These are phyloP conservation scores for Jordanella pulchra DNA, from an alignment of 2,797 vertebrate genomes.

Conservation along the genomic window DNA sequence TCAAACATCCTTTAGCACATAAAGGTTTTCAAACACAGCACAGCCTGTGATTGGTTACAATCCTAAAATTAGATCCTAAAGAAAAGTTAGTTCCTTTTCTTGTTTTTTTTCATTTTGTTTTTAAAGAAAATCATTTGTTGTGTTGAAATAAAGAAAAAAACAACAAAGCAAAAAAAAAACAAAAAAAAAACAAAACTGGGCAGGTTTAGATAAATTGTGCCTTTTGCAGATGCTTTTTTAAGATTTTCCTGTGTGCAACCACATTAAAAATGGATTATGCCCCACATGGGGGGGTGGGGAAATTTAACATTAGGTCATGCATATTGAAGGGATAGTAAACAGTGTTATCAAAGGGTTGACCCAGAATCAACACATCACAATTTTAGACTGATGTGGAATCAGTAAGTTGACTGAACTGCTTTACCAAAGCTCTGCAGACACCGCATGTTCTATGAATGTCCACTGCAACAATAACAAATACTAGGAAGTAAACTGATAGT, in stretches of 20 bases:
- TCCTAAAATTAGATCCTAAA: slow-evolving; percentile 28
- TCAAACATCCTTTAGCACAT: background rate
- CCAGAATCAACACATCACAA: slow-evolving; percentile 15
- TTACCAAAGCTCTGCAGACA: background rate
- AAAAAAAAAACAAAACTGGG: slow-evolving; percentile 14
- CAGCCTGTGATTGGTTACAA: slow-evolving; percentile 33
- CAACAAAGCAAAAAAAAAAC: background rate
- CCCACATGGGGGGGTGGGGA: background rate
- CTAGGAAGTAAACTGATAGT: background rate
- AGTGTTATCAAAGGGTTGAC: slow-evolving; percentile 24
- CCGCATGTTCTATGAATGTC: too few relatives aligned
- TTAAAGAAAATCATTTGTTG: slow-evolving; percentile 10
- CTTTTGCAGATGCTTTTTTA: slow-evolving; percentile 27
- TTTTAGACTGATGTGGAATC: background rate
- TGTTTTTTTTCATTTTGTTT: too few relatives aligned
- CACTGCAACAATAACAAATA: too few relatives aligned
- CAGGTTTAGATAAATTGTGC: slow-evolving; percentile 34
- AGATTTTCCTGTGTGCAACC: slow-evolving; percentile 17
- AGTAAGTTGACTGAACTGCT: slow-evolving; percentile 8
- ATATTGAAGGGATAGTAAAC: slow-evolving; percentile 24
- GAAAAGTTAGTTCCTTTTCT: background rate
- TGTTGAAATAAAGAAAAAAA: background rate
- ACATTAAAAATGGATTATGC: slow-evolving; percentile 10
- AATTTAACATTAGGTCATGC: slow-evolving; percentile 34
- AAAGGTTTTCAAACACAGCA: slow-evolving; percentile 3